A percentile compares a stretch with the other conserved stretches of the same genome.
phyloP scores from a whole-genome alignment of 2,888 invertebrate species.

The Oligia latruncula region DNA sequence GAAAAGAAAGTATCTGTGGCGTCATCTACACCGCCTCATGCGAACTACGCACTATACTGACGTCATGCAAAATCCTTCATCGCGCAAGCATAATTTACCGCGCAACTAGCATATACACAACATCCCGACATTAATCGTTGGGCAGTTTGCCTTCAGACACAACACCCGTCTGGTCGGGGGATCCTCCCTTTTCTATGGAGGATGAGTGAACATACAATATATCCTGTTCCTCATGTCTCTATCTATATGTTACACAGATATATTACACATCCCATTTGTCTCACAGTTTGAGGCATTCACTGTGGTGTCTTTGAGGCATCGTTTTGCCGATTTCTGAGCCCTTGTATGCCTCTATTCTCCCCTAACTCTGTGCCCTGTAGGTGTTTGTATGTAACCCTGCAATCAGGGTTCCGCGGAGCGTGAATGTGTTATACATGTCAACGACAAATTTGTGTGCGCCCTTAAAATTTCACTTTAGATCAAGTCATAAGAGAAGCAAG shows the following conservation, averaged over 20 bases:
- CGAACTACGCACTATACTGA: too few relatives aligned
- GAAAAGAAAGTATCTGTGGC: too few relatives aligned
- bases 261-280: conserved; percentile 15
- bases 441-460: conserved; percentile 67
- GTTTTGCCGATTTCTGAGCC: conserved; percentile 11
- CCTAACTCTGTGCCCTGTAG: conserved; percentile 16
- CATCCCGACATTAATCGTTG: background rate
- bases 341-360: background rate
- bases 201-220: background rate
- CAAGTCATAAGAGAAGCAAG: conserved; percentile 38
- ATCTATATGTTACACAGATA: background rate
- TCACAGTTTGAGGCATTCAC: background rate
- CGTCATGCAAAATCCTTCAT: too few relatives aligned
- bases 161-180: background rate
- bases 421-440: conserved; percentile 66
- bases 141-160: background rate
- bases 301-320: conserved; percentile 22
- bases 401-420: conserved; percentile 56
- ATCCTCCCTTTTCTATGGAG: background rate
- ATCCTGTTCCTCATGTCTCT: background rate
- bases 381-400: conserved; percentile 43
- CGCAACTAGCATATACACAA: too few relatives aligned
- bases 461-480: conserved; percentile 60
- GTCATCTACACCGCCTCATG: too few relatives aligned
- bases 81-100: too few relatives aligned